Percentiles rank a stretch among this genome's conserved stretches.
Evolutionary conservation across 2,888 invertebrate genomes (phyloP).

Genomic region (Acanthosepion lycidas): DNA sequence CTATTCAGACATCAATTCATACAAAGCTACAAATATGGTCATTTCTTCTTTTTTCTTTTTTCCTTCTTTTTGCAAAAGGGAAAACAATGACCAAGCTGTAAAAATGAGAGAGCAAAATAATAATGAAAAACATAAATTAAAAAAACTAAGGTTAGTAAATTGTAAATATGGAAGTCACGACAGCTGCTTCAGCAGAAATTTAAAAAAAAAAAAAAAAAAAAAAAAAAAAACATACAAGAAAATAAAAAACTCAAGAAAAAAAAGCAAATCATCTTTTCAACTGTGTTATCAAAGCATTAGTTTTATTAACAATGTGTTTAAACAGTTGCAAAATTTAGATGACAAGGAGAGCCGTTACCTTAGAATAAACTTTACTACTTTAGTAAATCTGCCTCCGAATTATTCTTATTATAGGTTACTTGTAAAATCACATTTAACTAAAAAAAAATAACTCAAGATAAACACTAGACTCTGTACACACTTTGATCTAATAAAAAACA

Average conservation of each 20-base stretch:
- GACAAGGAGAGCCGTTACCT: background rate
- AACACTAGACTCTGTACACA: background rate
- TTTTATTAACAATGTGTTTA: background rate
- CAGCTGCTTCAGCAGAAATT: background rate
- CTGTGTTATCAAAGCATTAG: background rate
- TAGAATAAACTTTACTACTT: background rate
- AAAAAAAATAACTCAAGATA: background rate
- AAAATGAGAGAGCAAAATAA: background rate
- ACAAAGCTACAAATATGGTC: background rate
- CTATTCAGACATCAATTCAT: background rate
- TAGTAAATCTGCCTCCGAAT: background rate
- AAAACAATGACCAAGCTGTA: background rate
- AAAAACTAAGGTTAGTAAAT: background rate
- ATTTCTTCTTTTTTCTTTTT: background rate
- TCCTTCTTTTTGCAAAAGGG: background rate
- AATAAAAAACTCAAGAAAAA: background rate
- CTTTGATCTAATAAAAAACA: background rate
- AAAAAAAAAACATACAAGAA: background rate
- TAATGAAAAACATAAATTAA: background rate
- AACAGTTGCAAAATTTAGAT: background rate
- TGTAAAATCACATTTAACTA: background rate
- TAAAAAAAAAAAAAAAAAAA: background rate
- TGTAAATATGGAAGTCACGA: background rate
- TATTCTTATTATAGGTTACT: background rate
- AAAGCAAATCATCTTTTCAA: background rate